Evolutionary conservation across 2,888 invertebrate species (phyloP).

Genomic region (Ligdia adustata): DNA sequence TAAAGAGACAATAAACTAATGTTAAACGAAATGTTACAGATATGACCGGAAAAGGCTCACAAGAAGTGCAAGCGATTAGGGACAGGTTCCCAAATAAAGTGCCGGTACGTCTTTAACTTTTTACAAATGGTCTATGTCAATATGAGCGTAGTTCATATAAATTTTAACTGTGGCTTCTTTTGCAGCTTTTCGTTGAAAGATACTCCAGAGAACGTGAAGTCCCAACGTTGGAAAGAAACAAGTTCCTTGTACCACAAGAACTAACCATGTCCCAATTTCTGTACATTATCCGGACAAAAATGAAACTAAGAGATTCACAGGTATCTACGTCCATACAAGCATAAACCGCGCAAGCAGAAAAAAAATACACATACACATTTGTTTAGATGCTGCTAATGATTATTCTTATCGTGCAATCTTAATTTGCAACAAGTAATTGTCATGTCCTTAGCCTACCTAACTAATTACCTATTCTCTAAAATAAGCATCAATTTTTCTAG

Average conservation of each 20-base stretch:
- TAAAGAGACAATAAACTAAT: neutral
- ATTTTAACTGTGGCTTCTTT: slow-evolving; percentile 24
- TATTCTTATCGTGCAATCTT: too few species aligned
- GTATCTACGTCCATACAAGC: too few species aligned
- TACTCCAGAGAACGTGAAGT: slow-evolving; percentile 90
- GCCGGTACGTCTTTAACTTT: slow-evolving; percentile 83
- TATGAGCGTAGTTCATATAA: neutral
- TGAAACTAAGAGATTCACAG: slow-evolving; percentile 77
- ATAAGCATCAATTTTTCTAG: too few species aligned
- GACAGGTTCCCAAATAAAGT: slow-evolving; percentile 91
- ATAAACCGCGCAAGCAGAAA: too few species aligned
- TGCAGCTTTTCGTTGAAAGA: slow-evolving; percentile 91
- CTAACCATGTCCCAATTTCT: slow-evolving; percentile 94
- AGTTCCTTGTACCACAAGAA: slow-evolving; percentile 94
- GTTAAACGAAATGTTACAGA: slow-evolving; percentile 46
- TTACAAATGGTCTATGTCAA: neutral
- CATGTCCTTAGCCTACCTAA: too few species aligned
- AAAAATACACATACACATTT: too few species aligned
- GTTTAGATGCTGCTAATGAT: too few species aligned
- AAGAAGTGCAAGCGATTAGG: slow-evolving; percentile 89
- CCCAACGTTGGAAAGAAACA: slow-evolving; percentile 90
- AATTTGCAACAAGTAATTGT: too few species aligned
- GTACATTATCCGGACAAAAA: slow-evolving; percentile 86
- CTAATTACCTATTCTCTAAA: too few species aligned
- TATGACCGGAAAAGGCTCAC: slow-evolving; percentile 52